A percentile compares a stretch with the other conserved stretches of the same genome.
Evolutionary conservation across 2,113 vertebrate genomes (phyloP).

Genomic region (Pluvianellus socialis): DNA sequence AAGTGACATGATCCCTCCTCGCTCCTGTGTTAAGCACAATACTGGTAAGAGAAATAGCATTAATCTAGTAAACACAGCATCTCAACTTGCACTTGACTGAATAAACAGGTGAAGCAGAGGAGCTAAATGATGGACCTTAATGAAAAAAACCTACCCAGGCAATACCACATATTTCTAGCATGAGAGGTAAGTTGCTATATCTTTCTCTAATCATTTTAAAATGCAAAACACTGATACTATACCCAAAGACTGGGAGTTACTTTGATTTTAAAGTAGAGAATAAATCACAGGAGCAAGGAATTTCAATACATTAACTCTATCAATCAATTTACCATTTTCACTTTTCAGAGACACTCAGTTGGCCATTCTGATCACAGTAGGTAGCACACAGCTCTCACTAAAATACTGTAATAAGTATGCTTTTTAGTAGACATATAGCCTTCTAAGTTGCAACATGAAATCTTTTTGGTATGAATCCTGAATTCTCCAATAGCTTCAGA

Average conservation of each 20-base stretch:
- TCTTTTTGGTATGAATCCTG: background rate
- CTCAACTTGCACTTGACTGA: background rate
- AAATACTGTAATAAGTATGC: background rate
- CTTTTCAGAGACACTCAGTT: background rate
- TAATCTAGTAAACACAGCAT: background rate
- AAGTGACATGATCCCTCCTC: slow-evolving; percentile 96
- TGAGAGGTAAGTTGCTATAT: background rate
- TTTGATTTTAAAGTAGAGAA: background rate
- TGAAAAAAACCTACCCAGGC: background rate
- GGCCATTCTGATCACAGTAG: background rate
- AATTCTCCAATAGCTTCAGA: background rate
- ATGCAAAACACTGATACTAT: background rate
- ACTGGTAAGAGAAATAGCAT: background rate
- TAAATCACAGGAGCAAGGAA: background rate
- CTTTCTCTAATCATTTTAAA: background rate
- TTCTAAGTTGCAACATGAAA: background rate
- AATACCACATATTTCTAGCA: background rate
- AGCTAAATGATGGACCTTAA: background rate
- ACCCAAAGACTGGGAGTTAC: background rate
- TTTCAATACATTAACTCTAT: background rate
- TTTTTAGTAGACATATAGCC: background rate
- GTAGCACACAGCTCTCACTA: background rate
- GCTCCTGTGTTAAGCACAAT: slow-evolving; percentile 79
- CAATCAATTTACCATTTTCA: background rate
- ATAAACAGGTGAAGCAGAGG: background rate